A percentile compares a stretch with the other conserved stretches of the same genome.
phyloP scores from a whole-genome alignment of 1,140 invertebrate species.

The Apis laboriosa region DNA sequence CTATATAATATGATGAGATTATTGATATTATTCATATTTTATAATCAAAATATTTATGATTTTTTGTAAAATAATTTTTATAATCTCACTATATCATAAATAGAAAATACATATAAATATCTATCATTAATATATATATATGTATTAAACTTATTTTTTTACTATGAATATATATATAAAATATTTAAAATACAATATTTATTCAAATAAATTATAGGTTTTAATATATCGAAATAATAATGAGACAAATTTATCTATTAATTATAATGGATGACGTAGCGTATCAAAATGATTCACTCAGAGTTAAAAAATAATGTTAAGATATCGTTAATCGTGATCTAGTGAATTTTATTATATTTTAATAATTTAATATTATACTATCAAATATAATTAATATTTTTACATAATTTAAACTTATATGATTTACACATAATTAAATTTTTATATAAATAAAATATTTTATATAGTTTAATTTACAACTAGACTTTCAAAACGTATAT shows the following conservation, averaged over 20 bases:
- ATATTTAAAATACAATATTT: neutral
- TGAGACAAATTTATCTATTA: neutral
- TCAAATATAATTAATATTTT: neutral
- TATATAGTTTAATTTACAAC: neutral
- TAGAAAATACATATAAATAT: neutral
- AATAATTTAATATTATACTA: neutral
- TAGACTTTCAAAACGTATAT: neutral
- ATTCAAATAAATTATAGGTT: neutral
- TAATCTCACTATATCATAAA: no score
- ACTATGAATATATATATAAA: neutral
- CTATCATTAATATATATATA: neutral
- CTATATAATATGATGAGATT: no score
- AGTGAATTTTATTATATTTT: neutral
- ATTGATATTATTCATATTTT: no score
- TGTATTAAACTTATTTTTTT: neutral
- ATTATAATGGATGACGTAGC: slow-evolving; percentile 29
- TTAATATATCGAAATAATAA: neutral
- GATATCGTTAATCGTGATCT: neutral
- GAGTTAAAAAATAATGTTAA: slow-evolving; percentile 7
- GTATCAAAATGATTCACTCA: neutral
- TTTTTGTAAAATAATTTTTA: no score
- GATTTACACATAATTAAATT: neutral
- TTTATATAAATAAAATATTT: no score
- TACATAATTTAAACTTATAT: neutral
- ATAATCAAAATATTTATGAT: no score